Evolutionary conservation across 1,140 invertebrate genomes (phyloP).

Genomic region (Rhyzopertha dominica): DNA sequence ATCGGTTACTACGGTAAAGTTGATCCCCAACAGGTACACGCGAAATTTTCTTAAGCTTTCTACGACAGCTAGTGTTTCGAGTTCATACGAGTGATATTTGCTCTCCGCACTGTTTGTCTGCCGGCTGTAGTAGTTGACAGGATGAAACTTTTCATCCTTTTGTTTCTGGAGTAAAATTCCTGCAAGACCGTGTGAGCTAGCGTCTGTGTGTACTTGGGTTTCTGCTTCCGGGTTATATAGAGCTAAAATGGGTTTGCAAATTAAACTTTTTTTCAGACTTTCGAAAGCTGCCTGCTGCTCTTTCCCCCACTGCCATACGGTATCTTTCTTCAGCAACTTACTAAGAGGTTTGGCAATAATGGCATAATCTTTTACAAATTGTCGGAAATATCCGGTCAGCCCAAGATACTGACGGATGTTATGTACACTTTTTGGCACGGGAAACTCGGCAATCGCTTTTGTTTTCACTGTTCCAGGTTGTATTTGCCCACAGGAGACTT

Average conservation of each 20-base stretch:
- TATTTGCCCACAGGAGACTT: slow-evolving; percentile 29
- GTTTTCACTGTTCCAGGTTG: slow-evolving; percentile 34
- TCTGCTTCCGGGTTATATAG: slow-evolving; percentile 31
- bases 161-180: slow-evolving; percentile 39
- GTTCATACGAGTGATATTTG: slow-evolving; percentile 43
- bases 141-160: slow-evolving; percentile 9
- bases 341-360: slow-evolving; percentile 29
- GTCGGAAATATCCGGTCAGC: slow-evolving; percentile 36
- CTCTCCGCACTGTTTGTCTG: slow-evolving; percentile 28
- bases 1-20: slow-evolving; percentile 30
- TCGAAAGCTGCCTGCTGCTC: slow-evolving; percentile 23
- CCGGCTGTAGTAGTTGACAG: slow-evolving; percentile 22
- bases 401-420: slow-evolving; percentile 41
- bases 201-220: slow-evolving; percentile 40
- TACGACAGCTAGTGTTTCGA: slow-evolving; percentile 24
- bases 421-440: slow-evolving; percentile 29
- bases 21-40: slow-evolving; percentile 20
- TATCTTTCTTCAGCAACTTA: slow-evolving; percentile 30
- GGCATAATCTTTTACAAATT: slow-evolving; percentile 39
- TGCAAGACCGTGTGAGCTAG: slow-evolving; percentile 29
- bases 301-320: slow-evolving; percentile 24
- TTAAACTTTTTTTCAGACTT: slow-evolving; percentile 16
- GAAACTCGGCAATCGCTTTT: slow-evolving; percentile 34
- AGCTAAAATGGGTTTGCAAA: slow-evolving; percentile 33
- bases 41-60: slow-evolving; percentile 22